Conservation (phyloP, 2,888 invertebrate genomes). For the Caenorhabditis sp. region DNA sequence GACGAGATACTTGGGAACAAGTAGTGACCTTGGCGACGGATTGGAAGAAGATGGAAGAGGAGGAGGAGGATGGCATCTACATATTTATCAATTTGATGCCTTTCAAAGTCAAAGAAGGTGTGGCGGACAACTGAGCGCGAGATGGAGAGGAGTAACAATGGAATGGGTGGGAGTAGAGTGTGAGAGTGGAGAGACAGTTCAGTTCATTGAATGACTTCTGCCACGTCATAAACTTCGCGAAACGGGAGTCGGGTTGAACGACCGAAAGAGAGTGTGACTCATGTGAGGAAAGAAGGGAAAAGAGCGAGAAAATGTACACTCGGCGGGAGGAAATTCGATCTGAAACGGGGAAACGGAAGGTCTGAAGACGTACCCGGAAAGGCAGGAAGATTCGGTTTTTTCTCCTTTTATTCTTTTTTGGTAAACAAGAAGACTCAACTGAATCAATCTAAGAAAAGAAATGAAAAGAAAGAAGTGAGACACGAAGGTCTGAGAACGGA, state of each 20-base stretch:
- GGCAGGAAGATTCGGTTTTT: neutral
- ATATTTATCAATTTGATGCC: slow-evolving; percentile 57
- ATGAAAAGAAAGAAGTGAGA: too few relatives aligned
- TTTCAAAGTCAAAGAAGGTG: slow-evolving; percentile 39
- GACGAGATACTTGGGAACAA: slow-evolving; percentile 36
- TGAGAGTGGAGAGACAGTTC: neutral
- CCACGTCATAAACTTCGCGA: slow-evolving; percentile 18
- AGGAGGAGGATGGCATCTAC: slow-evolving; percentile 22
- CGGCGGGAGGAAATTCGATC: slow-evolving; percentile 22
- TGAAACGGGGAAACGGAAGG: slow-evolving; percentile 5
- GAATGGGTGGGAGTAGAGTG: neutral
- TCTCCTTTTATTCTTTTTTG: too few relatives aligned
- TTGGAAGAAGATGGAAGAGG: too few relatives aligned
- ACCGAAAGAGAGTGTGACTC: neutral
- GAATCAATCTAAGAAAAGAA: slow-evolving; percentile 3
- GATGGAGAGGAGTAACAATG: slow-evolving; percentile 4
- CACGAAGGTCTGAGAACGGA: neutral
- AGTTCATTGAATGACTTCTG: slow-evolving; percentile 15
- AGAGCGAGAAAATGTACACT: slow-evolving; percentile 29
- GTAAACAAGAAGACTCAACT: neutral
- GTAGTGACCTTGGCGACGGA: slow-evolving; percentile 54
- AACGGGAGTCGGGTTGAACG: too few relatives aligned
- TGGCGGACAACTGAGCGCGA: slow-evolving; percentile 16
- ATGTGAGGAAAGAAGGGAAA: neutral
- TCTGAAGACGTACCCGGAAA: neutral